Conservation (phyloP, 35 echinoderm and acorn worm genomes). For the Eucidaris tribuloides region DNA sequence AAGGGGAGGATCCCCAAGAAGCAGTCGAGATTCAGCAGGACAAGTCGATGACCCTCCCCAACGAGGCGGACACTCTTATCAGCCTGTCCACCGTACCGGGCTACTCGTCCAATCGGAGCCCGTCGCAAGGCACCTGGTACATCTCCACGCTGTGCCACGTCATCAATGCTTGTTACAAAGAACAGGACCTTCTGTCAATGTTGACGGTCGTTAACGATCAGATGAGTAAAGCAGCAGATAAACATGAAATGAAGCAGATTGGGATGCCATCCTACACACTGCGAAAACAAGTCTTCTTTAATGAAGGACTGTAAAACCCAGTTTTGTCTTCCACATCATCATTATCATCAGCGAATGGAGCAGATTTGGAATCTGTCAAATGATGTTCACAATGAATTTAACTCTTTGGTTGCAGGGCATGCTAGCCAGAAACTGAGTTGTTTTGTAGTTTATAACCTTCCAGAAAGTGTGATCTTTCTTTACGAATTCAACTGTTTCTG, state of each 20-base stretch:
- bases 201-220: constrained; percentile 1
- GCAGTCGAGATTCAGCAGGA: constrained; percentile 12
- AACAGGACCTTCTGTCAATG: constrained; percentile 4
- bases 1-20: background rate
- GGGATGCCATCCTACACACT: background rate
- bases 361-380: too few species aligned
- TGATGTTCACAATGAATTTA: too few species aligned
- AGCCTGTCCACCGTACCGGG: constrained; percentile 24
- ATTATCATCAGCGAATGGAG: too few species aligned
- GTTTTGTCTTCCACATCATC: background rate
- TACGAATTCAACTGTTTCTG: too few species aligned
- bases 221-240: background rate
- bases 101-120: background rate
- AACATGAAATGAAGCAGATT: background rate
- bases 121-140: constrained; percentile 22
- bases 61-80: constrained; percentile 16
- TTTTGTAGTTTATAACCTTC: too few species aligned
- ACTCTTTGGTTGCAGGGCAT: too few species aligned
- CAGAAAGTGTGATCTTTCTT: too few species aligned
- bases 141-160: background rate
- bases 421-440: too few species aligned
- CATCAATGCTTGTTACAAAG: background rate
- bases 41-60: background rate
- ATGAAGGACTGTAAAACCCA: background rate
- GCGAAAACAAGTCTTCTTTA: background rate